Conservation (phyloP, 2,113 vertebrate species). For the Hemicordylus capensis region DNA sequence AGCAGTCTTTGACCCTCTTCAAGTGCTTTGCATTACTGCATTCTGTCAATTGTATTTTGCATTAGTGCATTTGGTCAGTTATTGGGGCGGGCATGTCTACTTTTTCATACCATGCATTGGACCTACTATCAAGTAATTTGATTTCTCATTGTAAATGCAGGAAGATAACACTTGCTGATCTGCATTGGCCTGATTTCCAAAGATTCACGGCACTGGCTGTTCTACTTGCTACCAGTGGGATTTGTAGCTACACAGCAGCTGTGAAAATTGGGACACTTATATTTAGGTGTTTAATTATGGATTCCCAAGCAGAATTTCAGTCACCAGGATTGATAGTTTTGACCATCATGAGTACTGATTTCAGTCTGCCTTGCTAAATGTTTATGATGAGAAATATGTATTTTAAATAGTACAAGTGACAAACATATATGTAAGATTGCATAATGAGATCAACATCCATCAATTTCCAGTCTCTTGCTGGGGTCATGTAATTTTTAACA, state of each 20-base stretch:
- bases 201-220: background rate
- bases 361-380: background rate
- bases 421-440: background rate
- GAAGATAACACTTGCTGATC: constrained; percentile 46
- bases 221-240: constrained; percentile 35
- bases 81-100: background rate
- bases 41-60: too few relatives aligned
- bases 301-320: background rate
- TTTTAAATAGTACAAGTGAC: background rate
- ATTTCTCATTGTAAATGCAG: constrained; percentile 5
- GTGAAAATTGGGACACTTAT: constrained; percentile 17
- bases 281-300: background rate
- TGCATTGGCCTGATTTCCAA: constrained; percentile 40
- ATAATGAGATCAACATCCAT: constrained; percentile 11
- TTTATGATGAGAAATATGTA: background rate
- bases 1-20: background rate
- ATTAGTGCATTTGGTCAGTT: background rate
- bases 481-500: background rate
- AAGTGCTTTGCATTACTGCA: too few relatives aligned
- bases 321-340: background rate
- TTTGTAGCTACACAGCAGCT: constrained; percentile 23
- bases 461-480: background rate
- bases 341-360: constrained; percentile 1
- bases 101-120: background rate
- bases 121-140: background rate